phyloP scores from a whole-genome alignment of 2,888 invertebrate genomes.

The Ophraella communa region DNA sequence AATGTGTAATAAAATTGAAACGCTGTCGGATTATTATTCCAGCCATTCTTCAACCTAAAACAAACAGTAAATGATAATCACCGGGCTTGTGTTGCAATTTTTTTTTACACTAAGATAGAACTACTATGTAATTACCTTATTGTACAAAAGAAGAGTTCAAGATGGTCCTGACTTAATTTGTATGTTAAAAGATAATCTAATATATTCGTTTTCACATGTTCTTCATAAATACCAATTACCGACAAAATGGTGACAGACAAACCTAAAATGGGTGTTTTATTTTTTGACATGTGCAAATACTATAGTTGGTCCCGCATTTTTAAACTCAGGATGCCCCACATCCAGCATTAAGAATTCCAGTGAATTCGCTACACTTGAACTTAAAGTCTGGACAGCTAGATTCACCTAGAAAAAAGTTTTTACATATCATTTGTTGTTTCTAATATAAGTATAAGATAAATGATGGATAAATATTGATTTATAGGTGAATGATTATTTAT shows the following conservation, averaged over 20 bases:
- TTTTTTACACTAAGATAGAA: too few relatives aligned
- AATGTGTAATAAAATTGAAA: too few relatives aligned
- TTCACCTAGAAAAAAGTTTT: not conserved
- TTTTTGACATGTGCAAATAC: not conserved
- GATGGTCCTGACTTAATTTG: not conserved
- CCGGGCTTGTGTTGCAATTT: too few relatives aligned
- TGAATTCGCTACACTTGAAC: conserved; percentile 7
- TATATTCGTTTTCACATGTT: not conserved
- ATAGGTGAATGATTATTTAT: too few relatives aligned
- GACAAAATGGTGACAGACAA: not conserved
- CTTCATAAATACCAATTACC: not conserved
- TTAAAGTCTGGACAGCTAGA: conserved; percentile 6
- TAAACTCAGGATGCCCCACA: conserved; percentile 3
- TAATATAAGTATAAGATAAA: too few relatives aligned
- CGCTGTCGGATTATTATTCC: not conserved
- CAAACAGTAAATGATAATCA: too few relatives aligned
- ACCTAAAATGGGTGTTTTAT: not conserved
- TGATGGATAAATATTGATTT: too few relatives aligned
- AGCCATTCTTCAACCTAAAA: too few relatives aligned
- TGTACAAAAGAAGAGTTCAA: too few relatives aligned
- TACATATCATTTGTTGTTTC: too few relatives aligned
- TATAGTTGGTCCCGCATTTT: conserved; percentile 3
- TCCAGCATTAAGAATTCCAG: not conserved
- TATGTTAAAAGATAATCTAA: not conserved
- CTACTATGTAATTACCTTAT: too few relatives aligned